Percentiles rank a stretch among this genome's conserved stretches.
Evolutionary conservation across 2,113 vertebrate species (phyloP).

Genomic region (Panthera uncia): DNA sequence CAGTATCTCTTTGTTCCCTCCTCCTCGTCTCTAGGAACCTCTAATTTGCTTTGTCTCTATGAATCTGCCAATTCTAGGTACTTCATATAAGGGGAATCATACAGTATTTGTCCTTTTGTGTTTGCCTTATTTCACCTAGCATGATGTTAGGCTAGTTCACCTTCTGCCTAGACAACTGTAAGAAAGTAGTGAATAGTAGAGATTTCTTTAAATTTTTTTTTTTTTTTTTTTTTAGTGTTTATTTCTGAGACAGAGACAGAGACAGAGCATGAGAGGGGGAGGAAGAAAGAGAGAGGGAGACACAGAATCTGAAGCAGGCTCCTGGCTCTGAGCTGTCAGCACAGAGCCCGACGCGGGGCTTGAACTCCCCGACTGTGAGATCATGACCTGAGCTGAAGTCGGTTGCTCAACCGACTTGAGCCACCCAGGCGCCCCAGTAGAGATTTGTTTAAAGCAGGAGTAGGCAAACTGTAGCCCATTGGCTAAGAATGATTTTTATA

Average conservation of each 20-base stretch:
- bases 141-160: background rate
- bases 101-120: background rate
- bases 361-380: too few species aligned
- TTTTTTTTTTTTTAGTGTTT: too few species aligned
- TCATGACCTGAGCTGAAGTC: too few species aligned
- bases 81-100: background rate
- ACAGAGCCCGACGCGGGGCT: too few species aligned
- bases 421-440: too few species aligned
- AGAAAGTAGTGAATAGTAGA: background rate
- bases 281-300: too few species aligned
- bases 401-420: too few species aligned
- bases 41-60: background rate
- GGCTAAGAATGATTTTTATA: constrained; percentile 12
- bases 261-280: too few species aligned
- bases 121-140: background rate
- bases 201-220: background rate
- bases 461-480: background rate
- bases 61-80: background rate
- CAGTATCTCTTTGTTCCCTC: background rate
- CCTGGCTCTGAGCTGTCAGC: too few species aligned
- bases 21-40: background rate
- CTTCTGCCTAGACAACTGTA: background rate
- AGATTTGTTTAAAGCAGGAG: background rate
- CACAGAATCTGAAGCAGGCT: too few species aligned
- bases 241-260: too few species aligned